phyloP scores from a whole-genome alignment of 2,888 invertebrate genomes.

The Lasius fuliginosus region DNA sequence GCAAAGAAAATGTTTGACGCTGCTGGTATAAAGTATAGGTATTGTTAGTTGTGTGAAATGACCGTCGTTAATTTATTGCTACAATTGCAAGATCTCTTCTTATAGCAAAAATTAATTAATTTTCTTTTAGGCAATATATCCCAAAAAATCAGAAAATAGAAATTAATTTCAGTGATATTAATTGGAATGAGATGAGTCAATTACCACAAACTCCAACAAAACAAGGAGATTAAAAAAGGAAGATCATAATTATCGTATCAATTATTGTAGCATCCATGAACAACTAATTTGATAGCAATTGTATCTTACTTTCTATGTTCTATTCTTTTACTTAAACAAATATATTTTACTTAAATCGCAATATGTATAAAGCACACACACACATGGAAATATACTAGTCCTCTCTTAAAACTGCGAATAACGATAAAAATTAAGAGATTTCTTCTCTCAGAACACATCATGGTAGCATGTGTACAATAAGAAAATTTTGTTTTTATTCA shows the following conservation, averaged over 20 bases:
- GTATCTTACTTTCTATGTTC: slow-evolving; percentile 79
- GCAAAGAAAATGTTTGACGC: slow-evolving; percentile 90
- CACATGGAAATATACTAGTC: not conserved
- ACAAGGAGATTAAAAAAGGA: slow-evolving; percentile 57
- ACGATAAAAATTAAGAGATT: not conserved
- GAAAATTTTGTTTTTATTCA: slow-evolving; percentile 9
- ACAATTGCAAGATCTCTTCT: not conserved
- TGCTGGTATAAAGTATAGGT: slow-evolving; percentile 14
- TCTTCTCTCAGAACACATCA: not conserved
- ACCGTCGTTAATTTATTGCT: not conserved
- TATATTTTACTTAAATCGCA: not conserved
- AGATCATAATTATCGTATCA: not conserved
- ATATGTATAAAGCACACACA: not conserved
- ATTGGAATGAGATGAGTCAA: slow-evolving; percentile 88
- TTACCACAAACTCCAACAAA: slow-evolving; percentile 85
- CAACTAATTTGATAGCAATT: slow-evolving; percentile 90
- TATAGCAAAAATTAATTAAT: slow-evolving; percentile 1
- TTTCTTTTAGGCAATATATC: slow-evolving; percentile 88
- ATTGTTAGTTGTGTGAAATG: not conserved
- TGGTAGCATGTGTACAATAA: slow-evolving; percentile 41
- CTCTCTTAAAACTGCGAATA: not conserved
- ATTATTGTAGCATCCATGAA: not conserved
- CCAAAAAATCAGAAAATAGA: slow-evolving; percentile 89
- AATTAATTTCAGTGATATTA: slow-evolving; percentile 90
- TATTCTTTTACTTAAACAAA: not conserved